Conservation (phyloP, 2,113 vertebrate genomes). For the Erpornis zantholeuca region DNA sequence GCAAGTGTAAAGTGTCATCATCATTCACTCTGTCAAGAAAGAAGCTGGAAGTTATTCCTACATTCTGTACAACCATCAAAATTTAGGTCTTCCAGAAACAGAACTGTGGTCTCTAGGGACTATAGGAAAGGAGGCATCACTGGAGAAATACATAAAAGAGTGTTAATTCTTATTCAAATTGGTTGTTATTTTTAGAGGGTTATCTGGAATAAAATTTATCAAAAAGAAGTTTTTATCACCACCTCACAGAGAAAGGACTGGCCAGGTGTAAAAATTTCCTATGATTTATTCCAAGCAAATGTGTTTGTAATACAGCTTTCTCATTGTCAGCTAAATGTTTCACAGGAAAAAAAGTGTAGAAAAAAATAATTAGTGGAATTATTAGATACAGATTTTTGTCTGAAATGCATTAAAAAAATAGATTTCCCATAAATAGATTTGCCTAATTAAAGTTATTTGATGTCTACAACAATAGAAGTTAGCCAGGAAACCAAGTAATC, state of each 20-base stretch:
- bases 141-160: neutral
- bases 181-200: neutral
- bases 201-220: neutral
- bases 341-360: neutral
- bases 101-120: neutral
- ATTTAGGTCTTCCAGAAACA: neutral
- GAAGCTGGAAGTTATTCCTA: neutral
- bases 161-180: neutral
- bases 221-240: neutral
- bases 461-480: neutral
- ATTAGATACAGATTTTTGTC: neutral
- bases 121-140: neutral
- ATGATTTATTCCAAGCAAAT: neutral
- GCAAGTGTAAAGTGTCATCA: neutral
- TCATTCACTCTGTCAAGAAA: neutral
- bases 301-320: neutral
- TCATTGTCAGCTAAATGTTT: neutral
- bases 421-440: neutral
- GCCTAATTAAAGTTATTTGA: neutral
- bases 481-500: neutral
- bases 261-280: neutral
- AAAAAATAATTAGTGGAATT: neutral
- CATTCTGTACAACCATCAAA: neutral
- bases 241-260: neutral
- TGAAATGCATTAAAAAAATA: neutral